Conservation (phyloP, 2,113 vertebrate species). For the Procavia capensis region DNA sequence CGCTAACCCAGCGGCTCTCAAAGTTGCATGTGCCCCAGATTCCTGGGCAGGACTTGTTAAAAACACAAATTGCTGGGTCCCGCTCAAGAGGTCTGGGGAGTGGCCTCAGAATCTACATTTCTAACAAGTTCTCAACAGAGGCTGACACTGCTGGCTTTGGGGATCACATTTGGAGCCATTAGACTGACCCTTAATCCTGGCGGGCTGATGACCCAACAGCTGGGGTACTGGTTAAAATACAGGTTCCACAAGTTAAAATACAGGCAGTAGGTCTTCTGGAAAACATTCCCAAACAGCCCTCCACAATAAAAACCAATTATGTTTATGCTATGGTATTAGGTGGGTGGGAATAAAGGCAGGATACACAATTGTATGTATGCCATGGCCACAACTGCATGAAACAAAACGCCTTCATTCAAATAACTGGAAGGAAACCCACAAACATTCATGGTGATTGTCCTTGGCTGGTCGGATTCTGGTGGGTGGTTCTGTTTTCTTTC, state of each 20-base stretch:
- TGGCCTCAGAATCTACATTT: background rate
- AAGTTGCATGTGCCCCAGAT: rapidly evolving
- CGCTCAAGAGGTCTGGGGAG: too few species aligned
- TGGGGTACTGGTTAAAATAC: background rate
- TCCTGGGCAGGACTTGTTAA: background rate
- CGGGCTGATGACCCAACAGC: background rate
- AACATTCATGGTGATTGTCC: background rate
- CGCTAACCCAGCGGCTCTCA: background rate
- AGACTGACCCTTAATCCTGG: too few species aligned
- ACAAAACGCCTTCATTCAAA: conserved; percentile 56
- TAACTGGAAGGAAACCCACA: conserved; percentile 36
- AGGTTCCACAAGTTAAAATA: background rate
- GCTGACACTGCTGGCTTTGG: too few species aligned
- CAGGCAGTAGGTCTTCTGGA: background rate
- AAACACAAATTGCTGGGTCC: background rate
- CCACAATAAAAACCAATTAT: background rate
- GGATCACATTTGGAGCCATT: background rate
- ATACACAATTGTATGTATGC: background rate
- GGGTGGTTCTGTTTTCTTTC: background rate
- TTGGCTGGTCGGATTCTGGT: background rate
- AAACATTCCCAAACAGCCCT: background rate
- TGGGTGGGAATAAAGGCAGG: conserved; percentile 43
- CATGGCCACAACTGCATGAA: background rate
- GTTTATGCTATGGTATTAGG: background rate
- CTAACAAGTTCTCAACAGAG: background rate